Evolutionary conservation across 1,140 invertebrate genomes (phyloP), one percentile per base, ranked within the genome.

Genomic region (Lerema accius): DNA sequence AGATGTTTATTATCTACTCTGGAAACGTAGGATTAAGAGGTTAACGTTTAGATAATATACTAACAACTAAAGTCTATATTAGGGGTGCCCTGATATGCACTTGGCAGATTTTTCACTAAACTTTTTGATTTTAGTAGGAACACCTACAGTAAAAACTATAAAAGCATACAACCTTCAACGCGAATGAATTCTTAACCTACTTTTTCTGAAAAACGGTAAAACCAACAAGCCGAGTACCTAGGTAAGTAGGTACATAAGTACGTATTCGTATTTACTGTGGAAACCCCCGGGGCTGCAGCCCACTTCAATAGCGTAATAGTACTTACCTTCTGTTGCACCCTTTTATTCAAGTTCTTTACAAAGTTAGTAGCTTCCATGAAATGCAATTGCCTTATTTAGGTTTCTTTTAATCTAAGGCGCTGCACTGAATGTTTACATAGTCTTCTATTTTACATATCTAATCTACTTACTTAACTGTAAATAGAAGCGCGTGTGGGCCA

Each of bases 291-390:
- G 37, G 40, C 51, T 53, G 28, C 28, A 32, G 35, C 35, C 10
- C n/a, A 55, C 51, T 55, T 42, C 51, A 55, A 55, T 55, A 55
- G 37, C 37, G 39, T 28, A 55, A 55, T 55, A 19, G 51, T 23
- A 42, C 51, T 55, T 42, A 13, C 32, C 32, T 42, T 49, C 26
- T 55, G 37, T 55, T 42, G 3, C 26, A 23, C 51, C 51, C 51
- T 42, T 55, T 55, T 55, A 42, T 55, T 55, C 51, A 55, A 42
- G 15, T 11, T 19, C 17, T 19, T 55, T 55, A 55, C 51, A 53
- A 40, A 53, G 35, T 53, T 40, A 53, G 16, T 23, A 19, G 51
- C 39, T 42, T 37, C 0, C 19, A 55, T 26, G 51, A 26, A 55
- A 39, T 39, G 40, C 42, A 55, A 42, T 55, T 55, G 19, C 51